Evolutionary conservation across 2,888 invertebrate genomes (phyloP), one percentile per base, ranked within the genome.

Genomic region (Coenonympha arcania): DNA sequence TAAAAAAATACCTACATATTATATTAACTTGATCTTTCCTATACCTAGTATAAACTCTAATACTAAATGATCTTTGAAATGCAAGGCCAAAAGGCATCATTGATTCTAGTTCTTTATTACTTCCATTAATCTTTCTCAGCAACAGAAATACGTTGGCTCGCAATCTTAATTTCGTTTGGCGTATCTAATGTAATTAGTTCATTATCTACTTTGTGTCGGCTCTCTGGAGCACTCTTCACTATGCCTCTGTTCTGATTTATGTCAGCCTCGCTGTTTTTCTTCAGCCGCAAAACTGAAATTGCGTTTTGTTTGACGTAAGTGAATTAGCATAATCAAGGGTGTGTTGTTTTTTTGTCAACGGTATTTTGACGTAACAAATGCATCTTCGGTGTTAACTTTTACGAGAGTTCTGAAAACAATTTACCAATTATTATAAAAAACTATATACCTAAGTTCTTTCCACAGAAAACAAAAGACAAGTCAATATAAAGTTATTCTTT

Each of bases 121-220:
- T 8, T 34, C n/a, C n/a, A n/a, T 34, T 34, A 41, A 13, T 22
- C 22, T 13, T 22, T 22, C 42, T 20, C 13, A 18, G 31, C 20
- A 30, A 30, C 22, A 18, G 15, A 55, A 56, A 51, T 51, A 54
- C 36, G 24, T 40, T 39, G 34, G 45, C 54, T 52, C 47, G 52
- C 56, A 55, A 55, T 73, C 76, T 76, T 63, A 75, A 68, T 68
- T 69, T 68, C 69, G 67, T 72, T 69, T 67, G 67, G 65, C 67
- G 69, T 69, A 66, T 70, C 74, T 82, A 83, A 84, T 83, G 81
- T 82, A 79, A 83, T 84, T 83, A 81, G 79, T 78, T 80, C 78
- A 79, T 82, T 83, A n/a, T n/a, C n/a, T n/a, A 82, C 80, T 79
- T 76, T 73, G 71, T 45, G 50, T 54, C 41, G 36, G 39, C 50